Evolutionary conservation across 2,113 vertebrate genomes (phyloP).

Genomic region (Motacilla tschutschensis): DNA sequence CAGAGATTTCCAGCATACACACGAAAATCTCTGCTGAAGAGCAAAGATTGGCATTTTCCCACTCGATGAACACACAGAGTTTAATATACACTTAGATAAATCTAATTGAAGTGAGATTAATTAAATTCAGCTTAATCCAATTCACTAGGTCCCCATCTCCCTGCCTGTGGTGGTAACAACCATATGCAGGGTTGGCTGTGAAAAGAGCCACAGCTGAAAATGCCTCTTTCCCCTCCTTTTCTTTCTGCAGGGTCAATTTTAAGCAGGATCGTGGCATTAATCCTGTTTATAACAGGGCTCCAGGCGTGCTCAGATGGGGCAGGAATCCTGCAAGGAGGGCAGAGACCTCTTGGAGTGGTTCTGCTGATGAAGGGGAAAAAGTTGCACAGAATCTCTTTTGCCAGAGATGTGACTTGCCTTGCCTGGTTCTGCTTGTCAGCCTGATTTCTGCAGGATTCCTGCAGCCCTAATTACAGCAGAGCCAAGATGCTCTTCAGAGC

Average conservation of each 20-base stretch:
- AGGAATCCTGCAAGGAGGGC: background rate
- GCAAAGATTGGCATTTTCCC: background rate
- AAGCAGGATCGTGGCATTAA: background rate
- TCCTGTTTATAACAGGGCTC: background rate
- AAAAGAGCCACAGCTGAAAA: background rate
- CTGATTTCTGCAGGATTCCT: conserved; percentile 3
- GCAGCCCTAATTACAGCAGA: background rate
- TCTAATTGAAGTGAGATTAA: background rate
- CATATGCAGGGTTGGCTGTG: background rate
- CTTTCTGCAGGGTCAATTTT: background rate
- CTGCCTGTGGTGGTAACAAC: background rate
- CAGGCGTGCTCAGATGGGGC: background rate
- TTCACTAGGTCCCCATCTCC: background rate
- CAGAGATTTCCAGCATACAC: background rate
- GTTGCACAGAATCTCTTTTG: background rate
- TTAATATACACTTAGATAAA: background rate
- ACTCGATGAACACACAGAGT: background rate
- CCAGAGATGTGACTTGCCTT: background rate
- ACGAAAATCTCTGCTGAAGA: background rate
- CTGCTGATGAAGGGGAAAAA: background rate
- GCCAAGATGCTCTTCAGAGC: background rate
- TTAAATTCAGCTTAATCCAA: background rate
- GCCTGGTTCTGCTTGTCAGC: conserved; percentile 3
- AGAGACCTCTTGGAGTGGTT: background rate
- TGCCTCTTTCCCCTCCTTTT: background rate